Evolutionary conservation across 2,797 vertebrate species (phyloP), one percentile per base, ranked within the genome.

Genomic region (Danio aesculapii): DNA sequence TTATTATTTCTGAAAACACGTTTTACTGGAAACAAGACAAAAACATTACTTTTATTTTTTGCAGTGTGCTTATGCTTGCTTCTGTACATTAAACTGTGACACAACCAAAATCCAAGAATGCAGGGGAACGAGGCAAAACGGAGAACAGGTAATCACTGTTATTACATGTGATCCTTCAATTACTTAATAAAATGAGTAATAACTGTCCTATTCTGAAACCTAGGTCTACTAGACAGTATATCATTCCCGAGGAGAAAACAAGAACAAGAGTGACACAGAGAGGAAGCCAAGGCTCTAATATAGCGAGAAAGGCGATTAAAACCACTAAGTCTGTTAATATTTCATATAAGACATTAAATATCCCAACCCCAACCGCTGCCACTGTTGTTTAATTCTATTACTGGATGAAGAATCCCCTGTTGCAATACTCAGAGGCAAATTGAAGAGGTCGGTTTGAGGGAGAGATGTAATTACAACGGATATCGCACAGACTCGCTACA

Each of bases 271-370:
- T 14, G 57, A 57, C 73, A 52, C 53, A 49, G 41, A 67, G 7
- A 19, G 53, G 12, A 14, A 66, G 66, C 50, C 46, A 72, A 30
- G 8, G 21, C 61, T 81, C 82, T 87, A 86, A 88, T 88, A 83
- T 79, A 83, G 61, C 73, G 73, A 64, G 71, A 81, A 84, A 86
- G 70, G 85, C 85, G 84, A 90, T 90, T 89, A 88, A 88, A 89
- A 89, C 63, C 61, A 85, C 67, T 74, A 84, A 81, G 80, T 87
- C 79, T 71, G 81, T 86, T 89, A 88, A 90, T 86, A 88, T 88
- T 89, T 89, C 77, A 88, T 86, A 86, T 77, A 82, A 90, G 80
- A 87, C 83, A 87, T 85, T 86, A 86, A 85, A 78, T 75, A 71
- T 83, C 84, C 61, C 17, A 39, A 77, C 84, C 74, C 68, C 79